Evolutionary conservation across 2,113 vertebrate genomes (phyloP), one percentile per base, ranked within the genome.

Genomic region (Balaeniceps rex): DNA sequence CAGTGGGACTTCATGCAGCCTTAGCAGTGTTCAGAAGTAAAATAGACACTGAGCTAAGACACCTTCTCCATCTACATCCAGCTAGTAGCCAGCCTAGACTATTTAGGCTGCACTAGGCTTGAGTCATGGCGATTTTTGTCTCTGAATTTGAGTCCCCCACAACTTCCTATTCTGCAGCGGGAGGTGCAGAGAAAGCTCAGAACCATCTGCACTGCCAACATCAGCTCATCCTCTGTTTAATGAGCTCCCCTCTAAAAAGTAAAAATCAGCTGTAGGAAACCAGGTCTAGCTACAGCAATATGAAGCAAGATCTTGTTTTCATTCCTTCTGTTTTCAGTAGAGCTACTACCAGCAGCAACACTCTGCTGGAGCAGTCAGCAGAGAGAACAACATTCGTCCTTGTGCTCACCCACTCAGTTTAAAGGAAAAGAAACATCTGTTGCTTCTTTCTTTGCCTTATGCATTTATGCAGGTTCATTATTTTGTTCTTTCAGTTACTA

Each of bases 191-290:
- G 25, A 63, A 52, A 80, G 58, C 57, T 68, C 52, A 84, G 90
- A 79, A 68, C 44, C n/a, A 52, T 4, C 26, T 44, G 36, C 46
- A 61, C 12, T 52, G 44, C 44, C 0, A 0, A 12, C 0, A 0
- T 9, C 63, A 88, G 28, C 26, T 86, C 21, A 15, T 28, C 11
- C 25, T 47, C 42, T 42, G 14, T 22, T 52, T 66, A 64, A 36
- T 16, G 34, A 94, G 63, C 9, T 70, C 21, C n/a, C 18, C 25
- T 46, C n/a, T 12, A 75, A 72, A 88, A 87, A 57, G 14, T 57
- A 55, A 88, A 87, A 29, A 61, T 49, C 44, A 40, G 1, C 44
- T 44, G 12, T 42, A 54, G 42, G 25, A 82, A 95, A 71, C 5
- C 18, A 47, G 17, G 38, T 31, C 34, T 52, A 31, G n/a, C 46